These are phyloP conservation scores for Aspidiotus destructor DNA, from an alignment of 2,888 invertebrate species.

Conservation along the genomic window DNA sequence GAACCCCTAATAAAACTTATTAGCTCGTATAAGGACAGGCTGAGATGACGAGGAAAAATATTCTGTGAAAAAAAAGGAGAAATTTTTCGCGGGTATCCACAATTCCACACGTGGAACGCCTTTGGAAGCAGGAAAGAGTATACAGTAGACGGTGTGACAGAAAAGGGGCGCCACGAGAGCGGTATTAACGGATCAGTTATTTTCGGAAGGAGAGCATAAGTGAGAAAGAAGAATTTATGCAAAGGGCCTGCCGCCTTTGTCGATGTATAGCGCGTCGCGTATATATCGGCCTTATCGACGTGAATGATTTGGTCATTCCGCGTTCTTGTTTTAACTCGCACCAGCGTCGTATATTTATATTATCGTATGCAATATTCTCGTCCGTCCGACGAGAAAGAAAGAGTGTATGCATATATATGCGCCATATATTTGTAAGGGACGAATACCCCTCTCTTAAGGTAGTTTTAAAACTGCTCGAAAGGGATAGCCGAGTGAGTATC, in stretches of 20 bases:
- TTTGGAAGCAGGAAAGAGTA: not conserved
- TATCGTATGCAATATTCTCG: not conserved
- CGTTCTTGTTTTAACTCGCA: conserved; percentile 27
- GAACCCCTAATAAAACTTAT: too few species aligned
- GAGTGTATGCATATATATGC: conserved; percentile 16
- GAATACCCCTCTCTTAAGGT: conserved; percentile 28
- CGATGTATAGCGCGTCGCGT: not conserved
- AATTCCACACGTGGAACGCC: not conserved
- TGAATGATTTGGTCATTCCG: conserved; percentile 30
- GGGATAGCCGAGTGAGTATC: conserved; percentile 22
- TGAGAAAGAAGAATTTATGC: conserved; percentile 32
- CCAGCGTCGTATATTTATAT: not conserved
- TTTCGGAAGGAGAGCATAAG: conserved; percentile 29
- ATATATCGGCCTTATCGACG: conserved; percentile 27
- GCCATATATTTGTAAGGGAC: conserved; percentile 18
- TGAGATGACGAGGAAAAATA: too few species aligned
- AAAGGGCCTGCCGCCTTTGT: conserved; percentile 17
- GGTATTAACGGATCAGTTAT: conserved; percentile 31
- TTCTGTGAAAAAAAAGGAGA: not conserved
- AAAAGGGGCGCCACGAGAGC: conserved; percentile 10
- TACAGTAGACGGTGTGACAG: not conserved
- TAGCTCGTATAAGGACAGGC: too few species aligned
- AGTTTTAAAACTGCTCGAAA: conserved; percentile 31
- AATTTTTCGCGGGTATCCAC: not conserved
- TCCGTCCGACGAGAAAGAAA: not conserved